These are phyloP conservation scores for Nomada fucata DNA, from an alignment of 2,888 invertebrate species.

Conservation along the genomic window DNA sequence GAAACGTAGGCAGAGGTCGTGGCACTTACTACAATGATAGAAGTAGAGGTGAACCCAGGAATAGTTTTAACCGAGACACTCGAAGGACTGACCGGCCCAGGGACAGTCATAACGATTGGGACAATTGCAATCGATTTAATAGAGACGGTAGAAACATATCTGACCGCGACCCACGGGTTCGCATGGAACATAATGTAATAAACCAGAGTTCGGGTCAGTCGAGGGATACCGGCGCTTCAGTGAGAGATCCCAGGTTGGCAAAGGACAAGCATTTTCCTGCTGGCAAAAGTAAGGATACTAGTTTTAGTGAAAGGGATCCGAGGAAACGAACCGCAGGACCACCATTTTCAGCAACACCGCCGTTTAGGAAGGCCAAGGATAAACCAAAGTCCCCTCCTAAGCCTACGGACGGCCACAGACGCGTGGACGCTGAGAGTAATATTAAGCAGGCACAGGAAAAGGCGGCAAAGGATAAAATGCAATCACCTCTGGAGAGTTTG, in stretches of 20 bases:
- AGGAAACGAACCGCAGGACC: conserved; percentile 60
- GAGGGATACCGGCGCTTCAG: conserved; percentile 47
- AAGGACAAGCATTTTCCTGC: conserved; percentile 66
- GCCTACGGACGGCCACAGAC: conserved; percentile 63
- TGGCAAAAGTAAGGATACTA: conserved; percentile 55
- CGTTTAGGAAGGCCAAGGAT: conserved; percentile 49
- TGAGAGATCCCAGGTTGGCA: conserved; percentile 73
- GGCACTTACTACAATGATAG: conserved; percentile 69
- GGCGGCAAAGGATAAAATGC: conserved; percentile 78
- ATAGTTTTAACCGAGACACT: conserved; percentile 64
- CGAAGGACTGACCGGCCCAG: conserved; percentile 67
- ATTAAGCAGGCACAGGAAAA: conserved; percentile 59
- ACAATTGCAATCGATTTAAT: conserved; percentile 57
- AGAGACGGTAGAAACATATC: conserved; percentile 62
- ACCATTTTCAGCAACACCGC: not conserved
- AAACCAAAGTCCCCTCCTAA: conserved; percentile 63
- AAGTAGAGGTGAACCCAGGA: conserved; percentile 59
- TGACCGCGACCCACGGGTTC: conserved; percentile 71
- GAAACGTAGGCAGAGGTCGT: conserved; percentile 59
- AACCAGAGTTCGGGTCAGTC: conserved; percentile 31
- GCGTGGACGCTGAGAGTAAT: conserved; percentile 46
- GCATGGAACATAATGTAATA: conserved; percentile 54
- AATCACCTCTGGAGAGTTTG: conserved; percentile 85
- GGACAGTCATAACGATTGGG: conserved; percentile 56
- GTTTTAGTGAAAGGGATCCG: conserved; percentile 69